phyloP scores from a whole-genome alignment of 2,113 vertebrate species.

The Oryzias celebensis region DNA sequence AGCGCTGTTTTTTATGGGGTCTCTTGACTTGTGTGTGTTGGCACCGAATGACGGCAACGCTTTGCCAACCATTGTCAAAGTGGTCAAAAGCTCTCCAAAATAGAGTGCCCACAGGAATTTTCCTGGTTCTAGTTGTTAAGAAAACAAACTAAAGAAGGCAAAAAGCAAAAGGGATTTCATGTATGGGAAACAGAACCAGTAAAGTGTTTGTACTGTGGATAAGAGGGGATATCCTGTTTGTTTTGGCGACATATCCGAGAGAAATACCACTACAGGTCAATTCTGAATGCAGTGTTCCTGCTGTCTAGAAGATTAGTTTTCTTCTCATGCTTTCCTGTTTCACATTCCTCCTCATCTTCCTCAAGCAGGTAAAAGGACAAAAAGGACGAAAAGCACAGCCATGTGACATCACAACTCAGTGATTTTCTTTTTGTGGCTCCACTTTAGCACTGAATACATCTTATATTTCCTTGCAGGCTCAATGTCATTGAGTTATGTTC shows the following conservation, averaged over 20 bases:
- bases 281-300: not conserved
- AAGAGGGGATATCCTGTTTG: conserved; percentile 4
- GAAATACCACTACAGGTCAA: conserved; percentile 10
- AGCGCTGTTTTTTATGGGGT: conserved; percentile 22
- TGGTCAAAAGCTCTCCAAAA: conserved; percentile 45
- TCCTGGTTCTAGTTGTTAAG: conserved; percentile 39
- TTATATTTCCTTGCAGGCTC: conserved; percentile 55
- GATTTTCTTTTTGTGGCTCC: conserved; percentile 40
- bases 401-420: conserved; percentile 46
- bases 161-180: conserved; percentile 21
- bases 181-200: not conserved
- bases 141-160: conserved; percentile 55
- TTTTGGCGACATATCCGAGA: conserved; percentile 13
- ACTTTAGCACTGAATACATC: conserved; percentile 44
- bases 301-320: not conserved
- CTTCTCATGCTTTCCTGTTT: not conserved
- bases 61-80: conserved; percentile 51
- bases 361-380: conserved; percentile 25
- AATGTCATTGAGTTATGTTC: conserved; percentile 61
- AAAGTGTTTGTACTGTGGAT: conserved; percentile 12
- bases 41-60: conserved; percentile 21
- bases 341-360: conserved; percentile 21
- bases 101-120: conserved; percentile 59
- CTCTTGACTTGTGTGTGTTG: conserved; percentile 48
- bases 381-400: conserved; percentile 16